These are phyloP conservation scores for Chromis chromis DNA, from an alignment of 2,797 vertebrate genomes.

Conservation along the genomic window DNA sequence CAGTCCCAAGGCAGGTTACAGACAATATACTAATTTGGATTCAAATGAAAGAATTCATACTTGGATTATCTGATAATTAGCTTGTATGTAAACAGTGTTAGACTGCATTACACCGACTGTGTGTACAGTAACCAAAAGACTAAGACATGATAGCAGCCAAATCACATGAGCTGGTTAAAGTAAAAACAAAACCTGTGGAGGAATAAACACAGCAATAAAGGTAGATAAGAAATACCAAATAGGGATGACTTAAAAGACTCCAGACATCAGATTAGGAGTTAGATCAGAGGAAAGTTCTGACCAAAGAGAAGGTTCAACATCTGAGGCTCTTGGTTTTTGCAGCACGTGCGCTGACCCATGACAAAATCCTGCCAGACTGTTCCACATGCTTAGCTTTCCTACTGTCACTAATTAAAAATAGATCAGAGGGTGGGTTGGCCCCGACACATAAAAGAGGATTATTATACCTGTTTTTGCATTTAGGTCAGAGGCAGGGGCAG, in stretches of 20 bases:
- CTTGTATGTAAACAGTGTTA: constrained; percentile 1
- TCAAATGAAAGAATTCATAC: background rate
- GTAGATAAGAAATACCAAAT: background rate
- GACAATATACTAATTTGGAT: background rate
- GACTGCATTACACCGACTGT: background rate
- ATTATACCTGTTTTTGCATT: constrained; percentile 89
- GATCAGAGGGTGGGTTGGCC: constrained; percentile 19
- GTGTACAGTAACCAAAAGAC: background rate
- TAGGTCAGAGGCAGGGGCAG: constrained; percentile 80
- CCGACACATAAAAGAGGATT: constrained; percentile 50
- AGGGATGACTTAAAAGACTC: background rate
- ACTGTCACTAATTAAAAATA: constrained; percentile 55
- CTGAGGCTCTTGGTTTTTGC: constrained; percentile 14
- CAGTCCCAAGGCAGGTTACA: no score
- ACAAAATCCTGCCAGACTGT: constrained; percentile 37
- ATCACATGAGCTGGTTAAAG: background rate
- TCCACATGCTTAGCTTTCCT: constrained; percentile 47
- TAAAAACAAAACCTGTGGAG: background rate
- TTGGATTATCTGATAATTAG: background rate
- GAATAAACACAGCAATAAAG: background rate
- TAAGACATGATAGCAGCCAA: background rate
- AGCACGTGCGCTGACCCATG: constrained; percentile 7
- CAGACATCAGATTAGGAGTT: background rate
- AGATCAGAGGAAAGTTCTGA: background rate
- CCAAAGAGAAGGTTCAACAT: background rate